Conservation (phyloP, 2,888 invertebrate genomes). For the Mythimna ferrago region DNA sequence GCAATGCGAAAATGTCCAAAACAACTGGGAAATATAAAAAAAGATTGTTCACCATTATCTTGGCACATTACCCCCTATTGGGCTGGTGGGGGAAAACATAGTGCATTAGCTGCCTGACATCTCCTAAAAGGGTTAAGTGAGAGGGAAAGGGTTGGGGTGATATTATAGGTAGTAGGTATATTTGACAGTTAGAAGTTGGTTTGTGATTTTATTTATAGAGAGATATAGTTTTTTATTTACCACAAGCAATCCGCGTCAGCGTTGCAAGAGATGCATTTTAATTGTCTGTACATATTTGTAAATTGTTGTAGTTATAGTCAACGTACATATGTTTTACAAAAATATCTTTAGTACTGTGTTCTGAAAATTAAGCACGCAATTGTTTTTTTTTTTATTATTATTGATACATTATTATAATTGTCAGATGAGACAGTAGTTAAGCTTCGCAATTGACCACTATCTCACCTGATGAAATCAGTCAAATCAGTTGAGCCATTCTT, state of each 20-base stretch:
- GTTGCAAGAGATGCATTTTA: too few relatives aligned
- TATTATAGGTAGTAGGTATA: conserved; percentile 16
- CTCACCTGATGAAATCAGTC: too few relatives aligned
- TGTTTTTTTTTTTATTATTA: too few relatives aligned
- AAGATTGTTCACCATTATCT: conserved; percentile 51
- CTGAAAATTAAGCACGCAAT: too few relatives aligned
- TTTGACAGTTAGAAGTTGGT: conserved; percentile 7
- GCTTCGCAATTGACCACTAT: too few relatives aligned
- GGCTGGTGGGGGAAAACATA: conserved; percentile 40
- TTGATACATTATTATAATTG: too few relatives aligned
- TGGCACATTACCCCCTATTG: conserved; percentile 47
- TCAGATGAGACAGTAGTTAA: too few relatives aligned
- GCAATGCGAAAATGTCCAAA: conserved; percentile 43
- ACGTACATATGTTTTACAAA: too few relatives aligned
- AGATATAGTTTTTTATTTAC: neutral
- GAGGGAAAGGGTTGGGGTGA: conserved; percentile 18
- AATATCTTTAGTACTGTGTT: too few relatives aligned
- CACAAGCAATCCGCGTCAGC: neutral
- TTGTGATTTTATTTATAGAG: conserved; percentile 7
- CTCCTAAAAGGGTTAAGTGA: conserved; percentile 55
- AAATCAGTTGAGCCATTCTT: too few relatives aligned
- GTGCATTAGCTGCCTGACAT: conserved; percentile 59
- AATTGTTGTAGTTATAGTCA: too few relatives aligned
- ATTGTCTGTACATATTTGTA: too few relatives aligned
- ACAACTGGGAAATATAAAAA: conserved; percentile 50